These are phyloP conservation scores for human (Homo sapiens) DNA, from an alignment of 2,113 vertebrate species.

Conservation along the genomic window GRCh38 chr3:22521501-22522000, in stretches of 20 bases:
- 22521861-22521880: not conserved
- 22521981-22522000: not conserved
- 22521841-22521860: not conserved
- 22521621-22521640: not conserved
- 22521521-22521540: not conserved
- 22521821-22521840: not conserved
- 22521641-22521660: not conserved
- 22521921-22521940: not conserved
- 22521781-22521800: not conserved
- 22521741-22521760: not conserved
- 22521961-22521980: not conserved
- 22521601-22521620: not conserved
- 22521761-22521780: not conserved
- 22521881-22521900: not conserved
- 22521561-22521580: not conserved
- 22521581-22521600: not conserved
- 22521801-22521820: conserved; percentile 3
- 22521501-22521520: not conserved
- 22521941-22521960: not conserved
- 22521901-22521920: not conserved
- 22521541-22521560: not conserved
- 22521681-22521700: not conserved
- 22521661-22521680: not conserved
- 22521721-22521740: not conserved
- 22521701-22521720: not conserved